Evolutionary conservation across 2,113 vertebrate species (phyloP), one percentile per base, ranked within the genome.

Genomic region (Climacteris rufus): DNA sequence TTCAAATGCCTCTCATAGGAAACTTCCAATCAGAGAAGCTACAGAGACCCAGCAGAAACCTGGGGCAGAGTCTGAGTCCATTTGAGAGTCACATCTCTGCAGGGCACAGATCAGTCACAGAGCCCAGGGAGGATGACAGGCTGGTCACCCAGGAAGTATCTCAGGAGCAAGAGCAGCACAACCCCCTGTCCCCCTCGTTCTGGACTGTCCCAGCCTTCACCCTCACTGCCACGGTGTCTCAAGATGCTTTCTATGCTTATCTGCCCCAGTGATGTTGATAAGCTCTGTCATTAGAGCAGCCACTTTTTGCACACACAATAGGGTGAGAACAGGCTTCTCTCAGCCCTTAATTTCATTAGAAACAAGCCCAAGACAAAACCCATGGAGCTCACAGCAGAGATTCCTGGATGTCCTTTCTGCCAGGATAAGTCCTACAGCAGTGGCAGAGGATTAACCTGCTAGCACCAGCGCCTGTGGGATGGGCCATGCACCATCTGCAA

Each of bases 111-210:
- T 3, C 44, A 33, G 53, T 7, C 23, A 9, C 44, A 85, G 69
- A 83, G 64, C 44, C 31, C 68, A 54, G 44, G 56, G 39, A 63
- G 15, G 19, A 5, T 16, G 40, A 31, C n/a, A 80, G 22, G 1
- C 3, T 66, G 71, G 24, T 54, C 33, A 11, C 42, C n/a, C 68
- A 52, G 71, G 35, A 77, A n/a, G 15, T 9, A 30, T n/a, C 74
- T 68, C 37, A 50, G 71, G 59, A 76, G 33, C 42, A 83, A 22
- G 11, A 70, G 47, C 33, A 50, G 30, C 54, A 35, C 42, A 83
- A 1, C 7, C 66, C 33, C 47, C 13, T 75, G 35, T 50, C 10
- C 4, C 1, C 14, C 13, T 44, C 0, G 0, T 22, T 69, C 37
- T 2, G 6, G 37, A 39, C 27, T 14, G 11, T 30, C 27, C n/a